A percentile compares a stretch with the other conserved stretches of the same genome.
Evolutionary conservation across 2,797 vertebrate species (phyloP).

Genomic region (Cacajao melanocephalus): DNA sequence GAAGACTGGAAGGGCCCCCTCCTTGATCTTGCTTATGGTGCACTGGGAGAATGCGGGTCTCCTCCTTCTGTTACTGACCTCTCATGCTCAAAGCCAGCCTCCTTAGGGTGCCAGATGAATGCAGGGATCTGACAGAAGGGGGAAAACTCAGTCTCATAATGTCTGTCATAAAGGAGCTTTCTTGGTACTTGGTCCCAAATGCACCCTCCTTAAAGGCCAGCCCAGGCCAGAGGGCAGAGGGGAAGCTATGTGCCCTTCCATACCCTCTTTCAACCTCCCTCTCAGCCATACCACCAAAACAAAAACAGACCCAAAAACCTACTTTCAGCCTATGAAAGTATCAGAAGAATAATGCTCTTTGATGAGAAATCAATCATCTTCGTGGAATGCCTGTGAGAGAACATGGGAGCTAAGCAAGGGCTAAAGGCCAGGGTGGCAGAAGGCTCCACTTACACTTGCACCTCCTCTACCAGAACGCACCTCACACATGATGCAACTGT

Average conservation of each 20-base stretch:
- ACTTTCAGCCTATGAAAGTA: background rate
- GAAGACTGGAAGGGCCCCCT: background rate
- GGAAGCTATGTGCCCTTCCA: background rate
- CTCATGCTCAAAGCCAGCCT: background rate
- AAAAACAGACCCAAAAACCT: background rate
- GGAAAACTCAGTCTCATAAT: background rate
- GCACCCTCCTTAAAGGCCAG: conserved; percentile 45
- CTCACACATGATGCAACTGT: background rate
- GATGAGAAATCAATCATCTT: background rate
- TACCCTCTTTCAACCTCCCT: background rate
- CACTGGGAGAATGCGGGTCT: background rate
- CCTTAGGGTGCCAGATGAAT: background rate
- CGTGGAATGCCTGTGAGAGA: background rate
- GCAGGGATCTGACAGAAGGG: background rate
- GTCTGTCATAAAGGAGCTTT: background rate
- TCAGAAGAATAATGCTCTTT: background rate
- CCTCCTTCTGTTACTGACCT: background rate
- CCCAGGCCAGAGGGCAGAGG: background rate
- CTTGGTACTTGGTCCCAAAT: background rate
- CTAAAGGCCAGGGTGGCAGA: background rate
- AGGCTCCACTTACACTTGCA: background rate
- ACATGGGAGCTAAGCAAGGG: background rate
- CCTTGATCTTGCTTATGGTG: background rate
- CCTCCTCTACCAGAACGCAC: background rate
- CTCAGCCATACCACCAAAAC: background rate